Base-by-base conservation (phyloP, 2,888 invertebrate species). In the Seira sanloemensis region DNA sequence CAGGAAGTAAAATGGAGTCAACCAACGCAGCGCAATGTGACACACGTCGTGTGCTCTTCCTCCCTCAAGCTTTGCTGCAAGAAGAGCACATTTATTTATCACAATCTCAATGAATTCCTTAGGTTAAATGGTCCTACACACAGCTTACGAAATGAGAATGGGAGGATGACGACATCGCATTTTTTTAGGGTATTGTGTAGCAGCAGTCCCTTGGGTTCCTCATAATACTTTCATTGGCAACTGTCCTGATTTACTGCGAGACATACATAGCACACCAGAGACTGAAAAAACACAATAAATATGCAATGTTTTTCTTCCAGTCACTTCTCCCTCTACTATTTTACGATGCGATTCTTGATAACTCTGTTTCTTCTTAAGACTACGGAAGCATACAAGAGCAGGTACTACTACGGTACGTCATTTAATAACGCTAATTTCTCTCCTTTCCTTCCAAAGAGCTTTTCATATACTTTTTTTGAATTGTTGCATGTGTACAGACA, bases 191-290 rank as follows among this genome's bases (percentile, higher is more conserved):
- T 21, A 62, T 62, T 62, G 62, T 62, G 62, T 62, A 62, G 21
- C 21, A 23, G 7, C 25, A 21, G 79, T 73, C 79, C 73, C 79
- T 26, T 66, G 79, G 73, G 79, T 62, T 73, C 66, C 73, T 73
- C 79, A 79, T 79, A 79, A 79, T 79, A 73, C 79, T 79, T 79
- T 79, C 79, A 79, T 79, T 79, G 73, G 73, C 79, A 79, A 79
- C 72, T 79, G 72, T 66, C 73, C 79, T 79, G 79, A 79, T 79
- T 79, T 79, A 79, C 79, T 72, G 26, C 37, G 21, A 66, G 66
- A 79, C 72, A 67, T 62, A 54, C 72, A 72, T 72, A 50, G 72
- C 23, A 54, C 67, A 73, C 73, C 18, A 73, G 72, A 72, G 66
- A 72, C 65, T 72, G 65, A 46, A 78, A 73, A 72, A 65, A 68